Percentiles rank a stretch among this genome's conserved stretches.
Conservation (phyloP, 2,113 vertebrate species). For the Halichoeres trimaculatus region DNA sequence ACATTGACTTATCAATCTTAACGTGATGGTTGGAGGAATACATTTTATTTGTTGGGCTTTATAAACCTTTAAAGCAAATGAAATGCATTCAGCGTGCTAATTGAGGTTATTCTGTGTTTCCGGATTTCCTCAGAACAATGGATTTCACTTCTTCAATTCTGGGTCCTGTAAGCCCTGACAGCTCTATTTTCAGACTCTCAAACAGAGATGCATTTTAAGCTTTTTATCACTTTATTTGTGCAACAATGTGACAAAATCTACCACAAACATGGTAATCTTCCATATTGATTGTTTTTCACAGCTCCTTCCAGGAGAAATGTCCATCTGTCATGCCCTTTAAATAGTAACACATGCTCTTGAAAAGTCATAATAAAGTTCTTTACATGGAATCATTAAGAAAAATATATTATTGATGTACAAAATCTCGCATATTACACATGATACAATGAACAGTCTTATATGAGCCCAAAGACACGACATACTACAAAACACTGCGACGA, state of each 20-base stretch:
- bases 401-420: conserved; percentile 86
- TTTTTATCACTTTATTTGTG: conserved; percentile 82
- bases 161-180: conserved; percentile 10
- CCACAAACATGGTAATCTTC: conserved; percentile 76
- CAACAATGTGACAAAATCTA: conserved; percentile 80
- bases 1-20: conserved; percentile 52
- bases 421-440: conserved; percentile 84
- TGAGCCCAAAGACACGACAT: conserved; percentile 72
- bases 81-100: conserved; percentile 63
- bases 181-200: conserved; percentile 9
- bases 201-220: conserved; percentile 24
- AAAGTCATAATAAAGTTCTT: conserved; percentile 80
- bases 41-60: conserved; percentile 59
- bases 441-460: conserved; percentile 82
- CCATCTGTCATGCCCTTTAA: conserved; percentile 74
- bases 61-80: conserved; percentile 62
- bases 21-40: conserved; percentile 32
- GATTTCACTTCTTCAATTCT: conserved; percentile 25
- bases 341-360: conserved; percentile 81
- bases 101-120: conserved; percentile 62
- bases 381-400: conserved; percentile 82
- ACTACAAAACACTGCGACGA: conserved; percentile 76
- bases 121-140: conserved; percentile 40
- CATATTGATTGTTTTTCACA: conserved; percentile 79
- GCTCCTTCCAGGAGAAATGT: conserved; percentile 42